Percentiles rank a stretch among this genome's conserved stretches.
phyloP scores from a whole-genome alignment of 2,888 invertebrate genomes.

The Cephus nigrinus region DNA sequence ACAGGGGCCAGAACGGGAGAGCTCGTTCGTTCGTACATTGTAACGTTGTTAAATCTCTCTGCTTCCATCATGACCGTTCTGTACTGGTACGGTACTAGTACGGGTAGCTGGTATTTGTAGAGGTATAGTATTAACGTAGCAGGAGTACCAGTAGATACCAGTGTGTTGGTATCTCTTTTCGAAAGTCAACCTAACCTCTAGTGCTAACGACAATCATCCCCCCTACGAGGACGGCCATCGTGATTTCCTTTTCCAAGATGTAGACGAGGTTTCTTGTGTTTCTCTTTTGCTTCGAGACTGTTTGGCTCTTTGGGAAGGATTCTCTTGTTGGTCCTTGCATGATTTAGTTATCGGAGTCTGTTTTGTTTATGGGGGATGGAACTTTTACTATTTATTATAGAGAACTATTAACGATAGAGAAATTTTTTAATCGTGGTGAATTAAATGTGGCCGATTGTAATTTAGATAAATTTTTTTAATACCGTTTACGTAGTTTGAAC shows the following conservation, averaged over 20 bases:
- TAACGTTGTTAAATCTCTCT: conserved; percentile 62
- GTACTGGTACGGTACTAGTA: conserved; percentile 3
- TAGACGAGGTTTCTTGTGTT: not conserved
- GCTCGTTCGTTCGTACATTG: conserved; percentile 51
- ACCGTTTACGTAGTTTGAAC: too few relatives aligned
- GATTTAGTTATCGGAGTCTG: not conserved
- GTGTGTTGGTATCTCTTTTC: not conserved
- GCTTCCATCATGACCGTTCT: conserved; percentile 56
- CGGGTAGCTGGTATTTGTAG: not conserved
- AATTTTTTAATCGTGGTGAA: not conserved
- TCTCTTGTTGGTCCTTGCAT: not conserved
- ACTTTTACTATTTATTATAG: too few relatives aligned
- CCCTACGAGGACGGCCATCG: not conserved
- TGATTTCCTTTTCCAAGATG: not conserved
- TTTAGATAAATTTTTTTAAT: too few relatives aligned
- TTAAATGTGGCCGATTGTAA: too few relatives aligned
- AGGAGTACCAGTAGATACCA: not conserved
- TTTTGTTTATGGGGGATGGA: not conserved
- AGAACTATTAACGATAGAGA: not conserved
- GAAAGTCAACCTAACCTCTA: not conserved
- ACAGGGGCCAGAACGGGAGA: conserved; percentile 34
- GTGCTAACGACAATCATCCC: not conserved
- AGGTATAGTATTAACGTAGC: not conserved
- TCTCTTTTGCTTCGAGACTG: not conserved
- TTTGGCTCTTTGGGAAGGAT: not conserved